A percentile compares a stretch with the other conserved stretches of the same genome.
phyloP scores from a whole-genome alignment of 2,888 invertebrate species.

The Lypha dubia region DNA sequence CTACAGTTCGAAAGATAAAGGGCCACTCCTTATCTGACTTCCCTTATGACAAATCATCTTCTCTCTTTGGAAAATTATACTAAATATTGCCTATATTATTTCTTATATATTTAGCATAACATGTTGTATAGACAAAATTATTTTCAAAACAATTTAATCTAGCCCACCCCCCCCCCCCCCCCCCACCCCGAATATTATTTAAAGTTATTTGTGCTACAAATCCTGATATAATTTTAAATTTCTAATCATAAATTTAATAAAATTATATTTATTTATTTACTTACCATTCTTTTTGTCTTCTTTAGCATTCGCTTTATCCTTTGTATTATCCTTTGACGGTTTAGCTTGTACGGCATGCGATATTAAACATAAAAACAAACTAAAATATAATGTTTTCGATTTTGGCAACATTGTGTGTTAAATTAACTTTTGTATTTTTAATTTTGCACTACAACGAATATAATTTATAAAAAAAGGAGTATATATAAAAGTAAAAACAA shows the following conservation, averaged over 20 bases:
- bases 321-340: slow-evolving; percentile 63
- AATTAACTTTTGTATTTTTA: not conserved
- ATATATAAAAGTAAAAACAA: slow-evolving; percentile 32
- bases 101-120: no score
- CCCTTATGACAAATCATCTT: no score
- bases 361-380: slow-evolving; percentile 45
- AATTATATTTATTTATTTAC: not conserved
- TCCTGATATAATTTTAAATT: no score
- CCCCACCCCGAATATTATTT: no score
- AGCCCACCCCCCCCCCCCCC: no score
- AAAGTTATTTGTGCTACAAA: no score
- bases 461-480: not conserved
- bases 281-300: slow-evolving; percentile 57
- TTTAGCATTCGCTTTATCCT: slow-evolving; percentile 37
- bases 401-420: slow-evolving; percentile 64
- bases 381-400: slow-evolving; percentile 50
- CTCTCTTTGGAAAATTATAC: no score
- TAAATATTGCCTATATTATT: no score
- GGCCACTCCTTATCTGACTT: no score
- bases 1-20: no score
- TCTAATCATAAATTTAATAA: not conserved
- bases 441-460: not conserved
- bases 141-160: no score
- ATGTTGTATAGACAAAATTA: no score
- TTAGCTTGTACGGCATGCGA: slow-evolving; percentile 50